phyloP scores from a whole-genome alignment of 2,888 invertebrate species.

The Serrognathus titanus region DNA sequence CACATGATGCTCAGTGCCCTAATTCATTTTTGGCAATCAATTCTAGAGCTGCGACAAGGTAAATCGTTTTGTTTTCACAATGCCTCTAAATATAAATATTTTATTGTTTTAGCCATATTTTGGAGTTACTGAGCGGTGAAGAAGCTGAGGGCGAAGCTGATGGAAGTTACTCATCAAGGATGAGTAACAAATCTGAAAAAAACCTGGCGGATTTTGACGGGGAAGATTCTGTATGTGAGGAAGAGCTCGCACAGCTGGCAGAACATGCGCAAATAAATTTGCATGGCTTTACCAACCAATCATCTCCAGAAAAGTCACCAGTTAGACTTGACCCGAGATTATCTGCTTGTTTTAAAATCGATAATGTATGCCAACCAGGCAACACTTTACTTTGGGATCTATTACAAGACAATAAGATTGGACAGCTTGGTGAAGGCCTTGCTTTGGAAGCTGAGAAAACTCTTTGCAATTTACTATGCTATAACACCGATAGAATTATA shows the following conservation, averaged over 20 bases:
- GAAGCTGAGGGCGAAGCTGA: slow-evolving; percentile 59
- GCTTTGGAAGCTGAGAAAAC: slow-evolving; percentile 93
- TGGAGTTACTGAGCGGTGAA: slow-evolving; percentile 64
- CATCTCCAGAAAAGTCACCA: slow-evolving; percentile 44
- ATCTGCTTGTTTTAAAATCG: slow-evolving; percentile 48
- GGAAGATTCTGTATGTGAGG: slow-evolving; percentile 83
- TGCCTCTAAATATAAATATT: slow-evolving; percentile 1
- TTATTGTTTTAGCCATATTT: slow-evolving; percentile 53
- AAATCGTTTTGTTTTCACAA: slow-evolving; percentile 20
- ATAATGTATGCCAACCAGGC: slow-evolving; percentile 82
- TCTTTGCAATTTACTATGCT: slow-evolving; percentile 82
- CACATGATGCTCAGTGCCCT: slow-evolving; percentile 38
- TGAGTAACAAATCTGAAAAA: slow-evolving; percentile 91
- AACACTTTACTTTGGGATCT: slow-evolving; percentile 93
- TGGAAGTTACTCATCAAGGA: slow-evolving; percentile 89
- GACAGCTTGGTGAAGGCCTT: slow-evolving; percentile 83
- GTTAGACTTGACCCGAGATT: slow-evolving; percentile 44
- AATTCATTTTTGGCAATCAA: slow-evolving; percentile 43
- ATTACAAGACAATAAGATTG: slow-evolving; percentile 86
- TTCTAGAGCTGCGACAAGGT: slow-evolving; percentile 39
- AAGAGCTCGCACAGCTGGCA: slow-evolving; percentile 71
- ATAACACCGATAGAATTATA: slow-evolving; percentile 84
- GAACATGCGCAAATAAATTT: slow-evolving; percentile 56
- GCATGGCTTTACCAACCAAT: slow-evolving; percentile 42
- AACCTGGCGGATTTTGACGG: slow-evolving; percentile 95